Conservation (phyloP, 92 coral and sea anemone genomes). For the Zoanthus sociatus region DNA sequence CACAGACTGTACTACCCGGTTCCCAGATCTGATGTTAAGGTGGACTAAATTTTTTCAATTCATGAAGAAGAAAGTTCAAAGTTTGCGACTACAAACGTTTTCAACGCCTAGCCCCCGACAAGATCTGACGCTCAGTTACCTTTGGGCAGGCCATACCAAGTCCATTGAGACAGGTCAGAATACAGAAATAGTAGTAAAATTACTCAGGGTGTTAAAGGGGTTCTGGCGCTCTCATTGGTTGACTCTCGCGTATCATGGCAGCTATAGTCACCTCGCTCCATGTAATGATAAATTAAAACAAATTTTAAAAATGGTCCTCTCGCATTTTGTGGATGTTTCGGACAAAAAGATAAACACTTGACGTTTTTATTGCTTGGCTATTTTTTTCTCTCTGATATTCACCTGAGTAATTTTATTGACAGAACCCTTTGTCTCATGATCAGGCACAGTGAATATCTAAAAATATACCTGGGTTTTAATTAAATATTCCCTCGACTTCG, state of each 20-base stretch:
- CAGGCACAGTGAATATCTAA: no score
- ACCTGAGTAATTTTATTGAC: not conserved
- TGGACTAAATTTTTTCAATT: slow-evolving; percentile 76
- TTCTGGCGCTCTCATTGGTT: no score
- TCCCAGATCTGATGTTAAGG: slow-evolving; percentile 58
- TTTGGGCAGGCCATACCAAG: slow-evolving; percentile 70
- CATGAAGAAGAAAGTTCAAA: slow-evolving; percentile 1
- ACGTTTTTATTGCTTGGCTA: not conserved
- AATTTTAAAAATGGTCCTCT: no score
- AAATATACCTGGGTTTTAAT: no score
- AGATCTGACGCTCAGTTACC: slow-evolving; percentile 50
- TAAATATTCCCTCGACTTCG: no score
- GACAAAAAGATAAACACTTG: no score
- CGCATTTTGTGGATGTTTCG: no score
- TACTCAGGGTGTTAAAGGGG: no score
- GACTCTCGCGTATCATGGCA: no score
- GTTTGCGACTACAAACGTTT: not conserved
- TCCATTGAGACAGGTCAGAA: slow-evolving; percentile 66
- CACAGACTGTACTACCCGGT: slow-evolving; percentile 59
- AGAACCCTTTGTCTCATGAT: no score
- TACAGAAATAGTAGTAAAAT: not conserved
- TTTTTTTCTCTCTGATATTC: not conserved
- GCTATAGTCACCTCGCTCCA: no score
- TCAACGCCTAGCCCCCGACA: slow-evolving; percentile 5
- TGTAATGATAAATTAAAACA: no score